Conservation (phyloP, 2,888 invertebrate species). For the Thymelicus sylvestris region DNA sequence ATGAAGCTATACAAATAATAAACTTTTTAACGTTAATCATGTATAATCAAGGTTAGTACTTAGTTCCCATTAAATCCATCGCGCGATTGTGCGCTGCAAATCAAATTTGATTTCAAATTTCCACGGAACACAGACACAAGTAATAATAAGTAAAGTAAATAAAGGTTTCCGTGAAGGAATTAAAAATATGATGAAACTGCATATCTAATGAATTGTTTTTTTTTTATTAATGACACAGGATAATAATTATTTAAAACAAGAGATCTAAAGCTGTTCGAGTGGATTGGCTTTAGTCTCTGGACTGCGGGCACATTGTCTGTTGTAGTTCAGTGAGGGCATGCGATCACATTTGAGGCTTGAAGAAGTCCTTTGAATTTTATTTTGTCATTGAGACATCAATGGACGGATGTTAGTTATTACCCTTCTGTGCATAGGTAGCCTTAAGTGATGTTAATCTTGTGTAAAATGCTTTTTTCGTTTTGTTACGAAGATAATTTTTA, state of each 20-base stretch:
- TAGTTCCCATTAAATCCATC: too few species aligned
- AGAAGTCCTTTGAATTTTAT: slow-evolving; percentile 54
- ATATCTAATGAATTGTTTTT: slow-evolving; percentile 4
- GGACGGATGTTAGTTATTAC: slow-evolving; percentile 44
- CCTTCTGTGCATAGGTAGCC: slow-evolving; percentile 22
- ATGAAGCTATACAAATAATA: too few species aligned
- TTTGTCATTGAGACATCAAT: slow-evolving; percentile 56
- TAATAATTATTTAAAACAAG: slow-evolving; percentile 5
- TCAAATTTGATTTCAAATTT: too few species aligned
- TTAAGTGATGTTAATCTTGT: too few species aligned
- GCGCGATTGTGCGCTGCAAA: too few species aligned
- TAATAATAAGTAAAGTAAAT: too few species aligned
- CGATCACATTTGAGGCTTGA: slow-evolving; percentile 46
- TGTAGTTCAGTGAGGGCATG: slow-evolving; percentile 39
- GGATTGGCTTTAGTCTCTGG: slow-evolving; percentile 66
- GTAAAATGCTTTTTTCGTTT: too few species aligned
- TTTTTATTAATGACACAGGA: neutral
- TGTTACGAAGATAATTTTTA: too few species aligned
- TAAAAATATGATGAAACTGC: neutral
- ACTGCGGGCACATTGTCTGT: slow-evolving; percentile 77
- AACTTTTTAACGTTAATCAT: too few species aligned
- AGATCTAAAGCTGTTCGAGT: slow-evolving; percentile 52
- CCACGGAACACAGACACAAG: too few species aligned
- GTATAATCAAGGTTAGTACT: too few species aligned
- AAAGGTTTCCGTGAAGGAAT: neutral